Conservation (phyloP, 1,140 invertebrate genomes). For the Oncopodura yosiiana region DNA sequence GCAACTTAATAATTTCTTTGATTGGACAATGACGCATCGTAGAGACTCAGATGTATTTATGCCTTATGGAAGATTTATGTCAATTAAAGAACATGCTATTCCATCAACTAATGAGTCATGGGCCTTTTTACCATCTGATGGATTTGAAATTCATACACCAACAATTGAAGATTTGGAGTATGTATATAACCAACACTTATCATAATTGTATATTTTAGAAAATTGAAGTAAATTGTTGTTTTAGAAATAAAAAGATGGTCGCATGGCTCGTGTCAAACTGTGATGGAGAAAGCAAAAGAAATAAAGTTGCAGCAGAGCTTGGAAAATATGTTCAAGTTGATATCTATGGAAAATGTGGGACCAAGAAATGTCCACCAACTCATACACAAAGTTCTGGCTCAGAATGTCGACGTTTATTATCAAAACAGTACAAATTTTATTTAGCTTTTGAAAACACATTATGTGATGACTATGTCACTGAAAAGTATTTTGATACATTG, state of each 20-base stretch:
- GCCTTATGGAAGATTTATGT: constrained; percentile 6
- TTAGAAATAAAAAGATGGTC: constrained; percentile 35
- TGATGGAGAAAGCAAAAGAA: constrained; percentile 40
- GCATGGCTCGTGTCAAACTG: constrained; percentile 50
- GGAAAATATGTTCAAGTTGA: constrained; percentile 45
- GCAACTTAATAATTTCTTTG: constrained; percentile 51
- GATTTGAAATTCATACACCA: no score
- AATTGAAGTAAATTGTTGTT: not conserved
- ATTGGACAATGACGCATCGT: constrained; percentile 46
- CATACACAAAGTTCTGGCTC: not conserved
- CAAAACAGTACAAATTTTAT: constrained; percentile 39
- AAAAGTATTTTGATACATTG: constrained; percentile 37
- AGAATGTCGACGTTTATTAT: constrained; percentile 24
- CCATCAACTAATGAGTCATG: no score
- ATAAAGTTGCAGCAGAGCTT: constrained; percentile 44
- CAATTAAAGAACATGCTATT: no score
- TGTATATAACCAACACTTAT: no score
- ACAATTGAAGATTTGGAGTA: no score
- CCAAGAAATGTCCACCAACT: constrained; percentile 19
- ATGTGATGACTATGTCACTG: constrained; percentile 42
- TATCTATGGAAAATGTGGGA: constrained; percentile 47
- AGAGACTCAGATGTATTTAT: constrained; percentile 25
- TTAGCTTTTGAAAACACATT: constrained; percentile 41
- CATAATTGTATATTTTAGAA: not conserved
- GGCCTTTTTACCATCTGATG: no score